Evolutionary conservation across 1,140 invertebrate species (phyloP), one percentile per base, ranked within the genome.

Genomic region (Heliconius congener): DNA sequence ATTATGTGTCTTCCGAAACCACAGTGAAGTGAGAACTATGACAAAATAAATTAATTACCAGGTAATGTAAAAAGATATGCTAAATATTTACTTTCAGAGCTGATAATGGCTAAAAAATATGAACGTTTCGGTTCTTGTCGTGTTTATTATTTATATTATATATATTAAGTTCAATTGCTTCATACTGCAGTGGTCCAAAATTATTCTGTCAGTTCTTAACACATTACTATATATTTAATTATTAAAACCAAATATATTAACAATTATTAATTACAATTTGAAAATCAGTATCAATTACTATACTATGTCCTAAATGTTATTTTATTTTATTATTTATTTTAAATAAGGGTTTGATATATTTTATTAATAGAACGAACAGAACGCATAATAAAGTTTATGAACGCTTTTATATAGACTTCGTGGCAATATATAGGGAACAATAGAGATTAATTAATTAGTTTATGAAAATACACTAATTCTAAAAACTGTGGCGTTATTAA

Each of bases 341-440:
- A 55, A 55, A n/a, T 19, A 55, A 8, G 18, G n/a, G 23, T 66
- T 66, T 66, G 0, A 5, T 66, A 16, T 66, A 11, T 13, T 66
- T 66, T 27, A 30, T 9, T 66, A 30, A 66, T 66, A 66, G 9
- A 16, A 57, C n/a, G 4, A 13, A 66, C 23, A 30, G 11, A n/a
- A 27, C 8, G n/a, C 23, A 66, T 27, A 66, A 60, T 60, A 60
- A 66, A 27, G 27, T 30, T 66, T 27, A 23, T 30, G 55, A 66
- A 66, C 27, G 60, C 60, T 66, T 27, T 27, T 16, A 66, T 66
- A 66, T 66, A 66, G 55, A 66, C 60, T 66, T 66, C 60, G 71
- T 81, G 76, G 80, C 80, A 81, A 81, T 81, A 81, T 74, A 74
- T 81, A 81, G 80, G 80, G 80, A 81, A 71, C 80, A 81, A 81